Evolutionary conservation across 1,140 invertebrate species (phyloP).

Genomic region (Penaeus chinensis): DNA sequence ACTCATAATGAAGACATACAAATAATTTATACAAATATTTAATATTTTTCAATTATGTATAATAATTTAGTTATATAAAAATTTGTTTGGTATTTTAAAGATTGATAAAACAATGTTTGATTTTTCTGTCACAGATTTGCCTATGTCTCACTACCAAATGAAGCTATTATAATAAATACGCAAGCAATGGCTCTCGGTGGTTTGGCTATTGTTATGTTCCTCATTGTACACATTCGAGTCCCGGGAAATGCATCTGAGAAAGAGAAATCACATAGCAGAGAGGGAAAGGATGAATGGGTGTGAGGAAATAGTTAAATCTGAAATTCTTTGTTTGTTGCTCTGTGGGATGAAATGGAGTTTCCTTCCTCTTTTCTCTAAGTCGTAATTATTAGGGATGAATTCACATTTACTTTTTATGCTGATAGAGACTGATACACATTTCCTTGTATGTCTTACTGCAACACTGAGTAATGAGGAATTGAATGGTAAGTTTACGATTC

Average conservation of each 20-base stretch:
- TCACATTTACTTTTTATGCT: conserved; percentile 55
- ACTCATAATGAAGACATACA: no score
- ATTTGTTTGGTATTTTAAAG: conserved; percentile 3
- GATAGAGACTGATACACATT: conserved; percentile 32
- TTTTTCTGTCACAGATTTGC: conserved; percentile 42
- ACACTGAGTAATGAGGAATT: neutral
- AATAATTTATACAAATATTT: no score
- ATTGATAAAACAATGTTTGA: conserved; percentile 18
- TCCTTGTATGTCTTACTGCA: conserved; percentile 11
- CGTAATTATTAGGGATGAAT: no score
- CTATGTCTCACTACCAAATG: conserved; percentile 64
- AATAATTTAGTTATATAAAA: neutral
- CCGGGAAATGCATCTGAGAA: conserved; percentile 70
- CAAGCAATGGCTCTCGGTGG: conserved; percentile 69
- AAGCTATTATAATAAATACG: conserved; percentile 69
- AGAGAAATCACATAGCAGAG: conserved; percentile 67
- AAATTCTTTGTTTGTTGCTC: no score
- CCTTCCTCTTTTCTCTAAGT: no score
- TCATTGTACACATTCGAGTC: conserved; percentile 70
- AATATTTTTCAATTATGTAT: no score
- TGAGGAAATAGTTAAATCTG: neutral
- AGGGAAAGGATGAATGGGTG: conserved; percentile 67
- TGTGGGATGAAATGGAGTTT: no score
- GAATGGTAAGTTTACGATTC: no score
- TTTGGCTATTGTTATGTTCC: conserved; percentile 69